Conservation (phyloP, 35 echinoderm and acorn worm genomes). For the Heliocidaris erythrogramma region DNA sequence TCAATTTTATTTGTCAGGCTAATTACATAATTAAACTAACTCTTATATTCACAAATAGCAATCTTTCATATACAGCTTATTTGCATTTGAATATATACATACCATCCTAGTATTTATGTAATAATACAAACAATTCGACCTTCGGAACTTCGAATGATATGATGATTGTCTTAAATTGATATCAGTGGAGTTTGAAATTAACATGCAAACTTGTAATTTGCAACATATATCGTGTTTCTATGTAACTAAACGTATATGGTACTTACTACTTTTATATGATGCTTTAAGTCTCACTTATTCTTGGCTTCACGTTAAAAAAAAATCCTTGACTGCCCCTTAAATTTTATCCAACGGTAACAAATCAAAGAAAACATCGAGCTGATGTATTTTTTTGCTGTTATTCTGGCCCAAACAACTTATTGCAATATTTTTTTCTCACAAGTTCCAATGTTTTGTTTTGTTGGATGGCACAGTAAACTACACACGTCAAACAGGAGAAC, state of each 20-base stretch:
- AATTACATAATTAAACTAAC: background rate
- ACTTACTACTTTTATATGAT: background rate
- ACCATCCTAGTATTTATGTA: background rate
- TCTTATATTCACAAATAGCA: background rate
- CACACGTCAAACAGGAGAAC: too few species aligned
- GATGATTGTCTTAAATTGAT: background rate
- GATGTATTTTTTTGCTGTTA: background rate
- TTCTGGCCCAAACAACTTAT: background rate
- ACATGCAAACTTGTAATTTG: background rate
- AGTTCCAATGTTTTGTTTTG: too few species aligned
- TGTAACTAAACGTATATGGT: background rate
- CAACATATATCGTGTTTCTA: too few species aligned
- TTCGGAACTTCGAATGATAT: background rate
- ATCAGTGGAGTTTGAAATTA: background rate
- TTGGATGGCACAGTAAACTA: too few species aligned
- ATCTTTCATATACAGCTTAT: slow-evolving; percentile 45
- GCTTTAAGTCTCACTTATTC: too few species aligned
- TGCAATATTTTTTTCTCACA: too few species aligned
- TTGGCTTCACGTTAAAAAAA: too few species aligned
- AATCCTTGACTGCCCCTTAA: too few species aligned
- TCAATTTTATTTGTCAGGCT: background rate
- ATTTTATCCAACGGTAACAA: background rate
- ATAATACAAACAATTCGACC: background rate
- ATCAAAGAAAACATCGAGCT: background rate
- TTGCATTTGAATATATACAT: slow-evolving; percentile 46